These are phyloP conservation scores for Jordanella pulchra DNA, from an alignment of 2,797 vertebrate genomes.

Conservation along the genomic window DNA sequence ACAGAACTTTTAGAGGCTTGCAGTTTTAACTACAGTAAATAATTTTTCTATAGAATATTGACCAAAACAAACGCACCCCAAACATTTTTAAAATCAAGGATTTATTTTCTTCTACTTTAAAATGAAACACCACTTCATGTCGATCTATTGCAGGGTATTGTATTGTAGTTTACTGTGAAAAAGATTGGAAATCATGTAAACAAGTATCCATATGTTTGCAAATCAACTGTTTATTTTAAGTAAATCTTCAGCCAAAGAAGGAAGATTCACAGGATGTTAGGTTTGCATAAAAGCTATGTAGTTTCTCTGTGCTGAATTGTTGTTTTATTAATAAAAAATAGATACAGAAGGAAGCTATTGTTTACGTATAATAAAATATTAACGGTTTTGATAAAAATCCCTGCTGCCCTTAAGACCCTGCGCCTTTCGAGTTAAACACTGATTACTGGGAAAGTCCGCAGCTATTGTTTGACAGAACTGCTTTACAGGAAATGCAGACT, in stretches of 20 bases:
- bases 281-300: neutral
- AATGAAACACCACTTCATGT: neutral
- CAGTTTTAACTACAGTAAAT: neutral
- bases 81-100: neutral
- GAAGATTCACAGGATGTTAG: neutral
- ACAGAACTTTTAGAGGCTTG: too few species aligned
- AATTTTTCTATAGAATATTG: neutral
- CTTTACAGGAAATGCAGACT: conserved; percentile 23
- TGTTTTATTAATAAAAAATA: neutral
- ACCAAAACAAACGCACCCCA: neutral
- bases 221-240: neutral
- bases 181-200: too few species aligned
- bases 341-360: neutral
- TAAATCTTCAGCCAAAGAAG: neutral
- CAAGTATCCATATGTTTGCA: neutral
- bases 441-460: neutral
- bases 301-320: neutral
- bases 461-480: conserved; percentile 1
- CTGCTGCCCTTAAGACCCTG: neutral
- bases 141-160: too few species aligned
- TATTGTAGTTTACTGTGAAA: neutral
- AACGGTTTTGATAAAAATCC: neutral
- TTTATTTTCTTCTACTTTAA: neutral
- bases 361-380: neutral
- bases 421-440: neutral